These are phyloP conservation scores for Pterostichus madidus DNA, from an alignment of 2,888 invertebrate genomes.

Conservation along the genomic window DNA sequence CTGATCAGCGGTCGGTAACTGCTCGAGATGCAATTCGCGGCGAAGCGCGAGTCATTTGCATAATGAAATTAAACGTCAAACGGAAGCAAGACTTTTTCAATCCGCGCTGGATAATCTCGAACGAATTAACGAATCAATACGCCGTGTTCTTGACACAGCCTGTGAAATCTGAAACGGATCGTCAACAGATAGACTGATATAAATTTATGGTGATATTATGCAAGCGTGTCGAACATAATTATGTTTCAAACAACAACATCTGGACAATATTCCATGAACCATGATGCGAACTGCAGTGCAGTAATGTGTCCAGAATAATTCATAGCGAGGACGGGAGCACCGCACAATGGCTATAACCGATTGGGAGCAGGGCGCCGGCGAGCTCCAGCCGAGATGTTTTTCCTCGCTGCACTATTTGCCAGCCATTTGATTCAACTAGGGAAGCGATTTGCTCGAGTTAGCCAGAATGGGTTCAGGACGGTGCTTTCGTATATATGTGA, in stretches of 20 bases:
- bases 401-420: slow-evolving; percentile 55
- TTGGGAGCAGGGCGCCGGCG: not conserved
- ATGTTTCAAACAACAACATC: slow-evolving; percentile 60
- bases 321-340: not conserved
- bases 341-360: slow-evolving; percentile 35
- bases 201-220: slow-evolving; percentile 61
- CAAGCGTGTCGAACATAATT: slow-evolving; percentile 56
- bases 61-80: slow-evolving; percentile 51
- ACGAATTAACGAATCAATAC: slow-evolving; percentile 45
- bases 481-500: slow-evolving; percentile 14
- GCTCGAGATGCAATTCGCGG: slow-evolving; percentile 19
- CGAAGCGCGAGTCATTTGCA: slow-evolving; percentile 24
- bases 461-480: slow-evolving; percentile 40
- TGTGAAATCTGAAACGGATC: slow-evolving; percentile 29
- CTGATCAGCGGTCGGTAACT: not conserved
- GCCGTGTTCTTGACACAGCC: slow-evolving; percentile 36
- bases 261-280: slow-evolving; percentile 56
- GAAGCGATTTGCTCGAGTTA: slow-evolving; percentile 59
- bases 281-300: slow-evolving; percentile 34
- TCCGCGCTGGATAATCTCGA: not conserved
- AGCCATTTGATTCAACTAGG: slow-evolving; percentile 60
- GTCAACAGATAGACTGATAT: slow-evolving; percentile 37
- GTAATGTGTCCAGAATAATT: slow-evolving; percentile 59
- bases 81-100: slow-evolving; percentile 35
- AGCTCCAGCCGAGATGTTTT: not conserved